Conservation (phyloP, 2,888 invertebrate genomes). For the Drosophila hamatofila region DNA sequence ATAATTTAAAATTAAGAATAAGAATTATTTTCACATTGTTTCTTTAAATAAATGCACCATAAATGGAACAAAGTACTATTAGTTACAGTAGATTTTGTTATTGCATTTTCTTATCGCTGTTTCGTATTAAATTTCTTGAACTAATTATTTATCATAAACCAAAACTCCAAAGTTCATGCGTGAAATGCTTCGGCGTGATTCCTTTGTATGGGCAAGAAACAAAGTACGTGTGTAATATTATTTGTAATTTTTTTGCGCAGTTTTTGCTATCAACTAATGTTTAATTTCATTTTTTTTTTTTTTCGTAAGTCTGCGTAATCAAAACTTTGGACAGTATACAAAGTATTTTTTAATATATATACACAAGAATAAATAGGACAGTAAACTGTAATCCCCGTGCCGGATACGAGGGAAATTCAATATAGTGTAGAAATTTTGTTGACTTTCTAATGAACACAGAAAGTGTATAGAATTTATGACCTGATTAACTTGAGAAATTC, state of each 20-base stretch:
- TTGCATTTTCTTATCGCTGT: slow-evolving; percentile 22
- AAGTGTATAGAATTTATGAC: neutral
- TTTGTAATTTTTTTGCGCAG: neutral
- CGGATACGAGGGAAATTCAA: neutral
- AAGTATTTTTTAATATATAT: neutral
- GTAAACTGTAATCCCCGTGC: neutral
- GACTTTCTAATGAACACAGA: neutral
- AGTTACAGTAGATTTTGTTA: slow-evolving; percentile 4
- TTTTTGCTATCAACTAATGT: slow-evolving; percentile 20
- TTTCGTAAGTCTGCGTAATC: neutral
- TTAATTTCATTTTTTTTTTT: neutral
- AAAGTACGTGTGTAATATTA: neutral
- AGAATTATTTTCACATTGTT: neutral
- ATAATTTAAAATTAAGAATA: neutral
- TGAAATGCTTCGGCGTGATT: slow-evolving; percentile 13
- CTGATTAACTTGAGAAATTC: neutral
- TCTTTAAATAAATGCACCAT: neutral
- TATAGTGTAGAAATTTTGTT: neutral
- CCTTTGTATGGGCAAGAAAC: slow-evolving; percentile 38
- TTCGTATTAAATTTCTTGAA: slow-evolving; percentile 15
- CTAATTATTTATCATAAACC: slow-evolving; percentile 38
- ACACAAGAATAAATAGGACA: neutral
- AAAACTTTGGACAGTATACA: neutral
- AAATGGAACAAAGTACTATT: neutral
- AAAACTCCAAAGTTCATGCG: slow-evolving; percentile 40